phyloP scores from a whole-genome alignment of 2,888 invertebrate genomes.

The Eustalomyia histrio region DNA sequence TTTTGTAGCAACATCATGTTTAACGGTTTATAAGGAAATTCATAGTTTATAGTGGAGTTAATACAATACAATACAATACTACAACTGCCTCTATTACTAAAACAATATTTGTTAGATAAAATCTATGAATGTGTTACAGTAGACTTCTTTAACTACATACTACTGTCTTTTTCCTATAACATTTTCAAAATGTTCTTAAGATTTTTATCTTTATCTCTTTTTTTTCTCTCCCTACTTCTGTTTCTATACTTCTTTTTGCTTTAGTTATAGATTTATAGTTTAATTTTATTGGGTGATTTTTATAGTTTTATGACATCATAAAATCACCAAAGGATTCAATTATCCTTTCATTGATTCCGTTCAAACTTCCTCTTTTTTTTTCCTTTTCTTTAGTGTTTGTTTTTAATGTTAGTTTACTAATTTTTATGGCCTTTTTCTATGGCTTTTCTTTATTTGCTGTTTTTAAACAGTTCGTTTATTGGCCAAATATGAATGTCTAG shows the following conservation, averaged over 20 bases:
- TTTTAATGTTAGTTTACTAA: constrained; percentile 49
- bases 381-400: neutral
- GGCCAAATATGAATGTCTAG: constrained; percentile 60
- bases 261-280: constrained; percentile 37
- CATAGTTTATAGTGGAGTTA: constrained; percentile 15
- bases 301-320: constrained; percentile 66
- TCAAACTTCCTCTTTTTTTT: constrained; percentile 13
- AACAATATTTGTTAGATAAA: constrained; percentile 17
- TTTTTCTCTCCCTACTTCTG: neutral
- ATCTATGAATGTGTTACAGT: constrained; percentile 8
- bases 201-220: constrained; percentile 54
- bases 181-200: constrained; percentile 34
- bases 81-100: neutral
- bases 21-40: constrained; percentile 63
- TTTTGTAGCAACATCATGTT: constrained; percentile 41
- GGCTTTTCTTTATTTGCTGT: neutral
- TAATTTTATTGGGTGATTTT: constrained; percentile 59
- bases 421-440: constrained; percentile 50
- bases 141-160: constrained; percentile 10
- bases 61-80: too few relatives aligned
- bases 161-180: neutral
- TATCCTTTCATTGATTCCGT: constrained; percentile 65
- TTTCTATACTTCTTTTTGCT: neutral
- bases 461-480: constrained; percentile 41
- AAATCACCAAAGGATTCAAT: constrained; percentile 68